Conservation (phyloP, 2,113 vertebrate genomes). For the Dissostichus mawsoni region DNA sequence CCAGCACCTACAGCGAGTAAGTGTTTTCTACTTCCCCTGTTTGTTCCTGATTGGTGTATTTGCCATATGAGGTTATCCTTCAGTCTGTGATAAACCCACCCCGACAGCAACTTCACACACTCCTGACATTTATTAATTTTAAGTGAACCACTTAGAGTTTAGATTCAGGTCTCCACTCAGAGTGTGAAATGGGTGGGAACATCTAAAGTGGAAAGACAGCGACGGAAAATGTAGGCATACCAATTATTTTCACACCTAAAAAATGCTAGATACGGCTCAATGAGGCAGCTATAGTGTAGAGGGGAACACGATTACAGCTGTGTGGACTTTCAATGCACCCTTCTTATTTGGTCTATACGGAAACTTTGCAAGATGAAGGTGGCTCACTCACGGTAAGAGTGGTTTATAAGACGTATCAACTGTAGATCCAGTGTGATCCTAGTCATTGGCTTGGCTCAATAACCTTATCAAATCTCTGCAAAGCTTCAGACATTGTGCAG, state of each 20-base stretch:
- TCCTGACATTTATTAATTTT: slow-evolving; percentile 19
- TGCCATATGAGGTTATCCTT: slow-evolving; percentile 6
- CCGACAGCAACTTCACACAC: slow-evolving; percentile 20
- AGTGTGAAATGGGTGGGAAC: background rate
- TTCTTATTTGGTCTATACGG: background rate
- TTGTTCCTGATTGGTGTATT: background rate
- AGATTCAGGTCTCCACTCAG: background rate
- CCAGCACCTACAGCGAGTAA: background rate
- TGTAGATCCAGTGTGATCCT: background rate
- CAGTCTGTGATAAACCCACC: slow-evolving; percentile 5
- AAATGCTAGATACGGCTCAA: background rate
- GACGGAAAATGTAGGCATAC: background rate
- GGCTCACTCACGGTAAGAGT: slow-evolving; percentile 1
- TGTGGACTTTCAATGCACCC: background rate
- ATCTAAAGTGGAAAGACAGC: background rate
- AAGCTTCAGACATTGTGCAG: slow-evolving; percentile 5
- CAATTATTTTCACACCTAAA: background rate
- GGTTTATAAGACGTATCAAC: slow-evolving; percentile 1
- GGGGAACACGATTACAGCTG: background rate
- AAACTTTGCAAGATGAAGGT: slow-evolving; percentile 10
- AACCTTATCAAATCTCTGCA: slow-evolving; percentile 25
- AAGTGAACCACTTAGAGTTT: slow-evolving; percentile 15
- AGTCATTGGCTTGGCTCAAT: slow-evolving; percentile 39
- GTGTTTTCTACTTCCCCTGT: background rate
- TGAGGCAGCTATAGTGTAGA: background rate